A percentile compares a stretch with the other conserved stretches of the same genome.
These are phyloP conservation scores for Dryas iulia DNA, from an alignment of 1,140 invertebrate genomes.

Conservation along the genomic window DNA sequence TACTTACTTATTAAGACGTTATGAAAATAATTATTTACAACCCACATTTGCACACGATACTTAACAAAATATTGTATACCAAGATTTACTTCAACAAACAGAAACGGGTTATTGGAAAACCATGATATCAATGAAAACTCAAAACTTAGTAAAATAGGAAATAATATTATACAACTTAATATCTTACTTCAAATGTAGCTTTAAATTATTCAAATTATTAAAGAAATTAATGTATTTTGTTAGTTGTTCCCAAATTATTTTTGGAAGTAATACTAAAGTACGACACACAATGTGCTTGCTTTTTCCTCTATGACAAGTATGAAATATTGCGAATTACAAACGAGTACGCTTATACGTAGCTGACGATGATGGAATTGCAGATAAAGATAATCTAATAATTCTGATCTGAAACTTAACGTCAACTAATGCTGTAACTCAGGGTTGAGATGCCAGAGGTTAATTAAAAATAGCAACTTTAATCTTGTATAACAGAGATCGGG, in stretches of 20 bases:
- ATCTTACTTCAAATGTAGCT: no score
- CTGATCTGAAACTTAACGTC: constrained; percentile 74
- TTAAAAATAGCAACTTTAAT: constrained; percentile 79
- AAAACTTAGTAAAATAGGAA: no score
- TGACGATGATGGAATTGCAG: constrained; percentile 63
- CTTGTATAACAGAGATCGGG: constrained; percentile 63
- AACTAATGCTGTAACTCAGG: constrained; percentile 71
- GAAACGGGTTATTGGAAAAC: no score
- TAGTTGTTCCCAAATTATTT: not conserved
- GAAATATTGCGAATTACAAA: constrained; percentile 76
- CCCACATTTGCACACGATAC: no score
- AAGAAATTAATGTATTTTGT: not conserved
- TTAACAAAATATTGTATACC: no score
- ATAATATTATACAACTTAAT: no score
- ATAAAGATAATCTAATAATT: constrained; percentile 79
- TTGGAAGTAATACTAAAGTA: not conserved
- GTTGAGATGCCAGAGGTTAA: constrained; percentile 76
- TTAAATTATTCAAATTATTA: no score
- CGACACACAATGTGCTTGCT: not conserved
- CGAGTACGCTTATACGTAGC: constrained; percentile 42
- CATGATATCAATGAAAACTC: no score
- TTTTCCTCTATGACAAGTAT: not conserved
- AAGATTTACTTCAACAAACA: no score
- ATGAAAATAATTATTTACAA: no score
- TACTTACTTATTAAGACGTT: no score